Evolutionary conservation across 2,797 vertebrate species (phyloP), one percentile per base, ranked within the genome.

Genomic region (Propithecus deckenii): DNA sequence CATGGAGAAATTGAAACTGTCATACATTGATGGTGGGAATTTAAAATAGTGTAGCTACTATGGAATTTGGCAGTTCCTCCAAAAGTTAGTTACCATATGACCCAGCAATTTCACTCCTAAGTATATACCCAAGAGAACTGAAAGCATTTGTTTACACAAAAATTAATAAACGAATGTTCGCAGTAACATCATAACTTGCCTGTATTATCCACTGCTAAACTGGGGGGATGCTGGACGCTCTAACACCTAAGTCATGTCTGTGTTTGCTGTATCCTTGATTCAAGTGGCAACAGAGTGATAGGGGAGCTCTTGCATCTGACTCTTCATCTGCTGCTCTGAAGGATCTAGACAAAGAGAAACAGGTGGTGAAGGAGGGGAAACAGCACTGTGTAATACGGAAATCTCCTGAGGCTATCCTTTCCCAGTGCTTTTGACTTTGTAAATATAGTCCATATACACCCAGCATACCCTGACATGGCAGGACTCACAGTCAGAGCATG

Each of bases 171-270:
- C 32, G n/a, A n/a, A 65, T 65, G 63, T 18, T 65, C 32, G 18
- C n/a, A n/a, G 32, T n/a, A n/a, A 65, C 63, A 65, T 8, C 7
- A 28, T 22, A 74, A 14, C 25, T 32, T 32, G 23, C 41, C 23
- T 7, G 14, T 2, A 35, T 48, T 28, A 81, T 11, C 13, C 23
- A 15, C n/a, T 3, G 4, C 28, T 59, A 50, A 71, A n/a, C 46
- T 4, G 7, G 3, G 10, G 2, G 32, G 25, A 15, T 0, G 3
- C 7, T 6, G 10, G 22, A 18, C 9, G 41, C 32, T 43, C 8
- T 4, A 12, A 55, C 55, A 43, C 52, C 30, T 52, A 28, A n/a
- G 46, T 32, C 75, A 74, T 32, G 3, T 15, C 50, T 78, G 8
- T 63, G 14, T 55, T 84, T 78, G 9, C 28, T 59, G 11, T 38